phyloP scores from a whole-genome alignment of 2,113 vertebrate species.

The Strix uralensis region DNA sequence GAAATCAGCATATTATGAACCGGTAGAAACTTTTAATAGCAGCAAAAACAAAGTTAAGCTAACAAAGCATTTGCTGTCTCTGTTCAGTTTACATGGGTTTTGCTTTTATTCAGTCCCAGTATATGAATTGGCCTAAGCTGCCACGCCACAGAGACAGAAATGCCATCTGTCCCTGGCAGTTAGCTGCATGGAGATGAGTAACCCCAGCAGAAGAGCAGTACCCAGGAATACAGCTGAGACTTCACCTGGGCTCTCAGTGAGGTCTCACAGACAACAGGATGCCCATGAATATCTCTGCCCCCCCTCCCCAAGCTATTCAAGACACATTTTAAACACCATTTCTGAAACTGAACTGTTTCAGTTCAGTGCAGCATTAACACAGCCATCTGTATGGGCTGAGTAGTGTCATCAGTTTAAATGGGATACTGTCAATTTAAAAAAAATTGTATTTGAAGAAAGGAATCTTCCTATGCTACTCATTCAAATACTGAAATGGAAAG shows the following conservation, averaged over 20 bases:
- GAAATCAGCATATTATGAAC: not conserved
- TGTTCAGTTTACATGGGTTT: not conserved
- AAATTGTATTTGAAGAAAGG: not conserved
- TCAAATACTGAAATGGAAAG: not conserved
- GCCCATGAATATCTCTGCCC: not conserved
- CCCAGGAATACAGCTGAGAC: not conserved
- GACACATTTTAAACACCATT: not conserved
- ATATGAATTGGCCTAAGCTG: not conserved
- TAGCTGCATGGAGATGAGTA: not conserved
- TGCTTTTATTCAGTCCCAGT: not conserved
- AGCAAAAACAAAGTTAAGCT: not conserved
- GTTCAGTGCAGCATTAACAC: not conserved
- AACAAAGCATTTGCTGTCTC: not conserved
- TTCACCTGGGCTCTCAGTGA: rapidly evolving
- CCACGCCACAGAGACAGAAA: not conserved
- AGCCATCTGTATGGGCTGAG: not conserved
- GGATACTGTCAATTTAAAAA: not conserved
- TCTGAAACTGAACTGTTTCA: not conserved
- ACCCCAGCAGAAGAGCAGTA: not conserved
- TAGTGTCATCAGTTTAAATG: not conserved
- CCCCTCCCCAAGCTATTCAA: not conserved
- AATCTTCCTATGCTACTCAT: not conserved
- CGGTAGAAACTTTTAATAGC: not conserved
- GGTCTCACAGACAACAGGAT: rapidly evolving
- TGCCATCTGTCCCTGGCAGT: not conserved